Conservation (phyloP, 2,888 invertebrate genomes). For the Temnothorax unifasciatus region DNA sequence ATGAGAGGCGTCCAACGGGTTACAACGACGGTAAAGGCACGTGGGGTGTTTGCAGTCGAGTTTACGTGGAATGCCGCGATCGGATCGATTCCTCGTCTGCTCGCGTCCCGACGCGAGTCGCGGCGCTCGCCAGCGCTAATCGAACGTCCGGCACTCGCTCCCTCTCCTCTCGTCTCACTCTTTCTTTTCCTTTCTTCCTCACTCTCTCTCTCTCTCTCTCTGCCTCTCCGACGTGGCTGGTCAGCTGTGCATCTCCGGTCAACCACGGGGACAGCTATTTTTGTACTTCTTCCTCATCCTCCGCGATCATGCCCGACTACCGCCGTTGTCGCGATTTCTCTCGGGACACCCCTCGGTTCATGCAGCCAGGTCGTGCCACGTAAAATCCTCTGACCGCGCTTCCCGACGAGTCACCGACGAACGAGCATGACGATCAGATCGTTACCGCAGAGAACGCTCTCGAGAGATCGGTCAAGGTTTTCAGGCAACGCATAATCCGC, state of each 20-base stretch:
- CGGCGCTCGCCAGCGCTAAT: slow-evolving; percentile 57
- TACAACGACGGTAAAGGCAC: slow-evolving; percentile 66
- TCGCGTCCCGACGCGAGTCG: slow-evolving; percentile 51
- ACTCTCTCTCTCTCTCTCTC: neutral
- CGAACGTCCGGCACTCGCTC: slow-evolving; percentile 62
- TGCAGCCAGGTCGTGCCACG: slow-evolving; percentile 54
- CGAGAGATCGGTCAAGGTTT: slow-evolving; percentile 5
- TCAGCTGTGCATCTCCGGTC: slow-evolving; percentile 76
- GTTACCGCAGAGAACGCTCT: neutral
- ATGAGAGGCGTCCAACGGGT: slow-evolving; percentile 22
- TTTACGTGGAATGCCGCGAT: slow-evolving; percentile 58
- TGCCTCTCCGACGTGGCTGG: slow-evolving; percentile 56
- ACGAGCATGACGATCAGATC: slow-evolving; percentile 25
- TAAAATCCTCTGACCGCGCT: neutral
- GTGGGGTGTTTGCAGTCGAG: slow-evolving; percentile 69
- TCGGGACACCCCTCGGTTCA: slow-evolving; percentile 59
- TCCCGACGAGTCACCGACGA: slow-evolving; percentile 1
- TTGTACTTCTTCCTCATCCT: slow-evolving; percentile 78
- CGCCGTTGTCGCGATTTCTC: slow-evolving; percentile 42
- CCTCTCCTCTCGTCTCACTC: neutral
- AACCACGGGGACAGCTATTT: slow-evolving; percentile 76
- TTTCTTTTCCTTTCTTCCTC: neutral
- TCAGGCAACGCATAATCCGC: slow-evolving; percentile 12
- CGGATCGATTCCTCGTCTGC: slow-evolving; percentile 59
- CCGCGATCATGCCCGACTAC: slow-evolving; percentile 62